Evolutionary conservation across 2,797 vertebrate genomes (phyloP), one percentile per base, ranked within the genome.

Genomic region (Sebastes nivosus): DNA sequence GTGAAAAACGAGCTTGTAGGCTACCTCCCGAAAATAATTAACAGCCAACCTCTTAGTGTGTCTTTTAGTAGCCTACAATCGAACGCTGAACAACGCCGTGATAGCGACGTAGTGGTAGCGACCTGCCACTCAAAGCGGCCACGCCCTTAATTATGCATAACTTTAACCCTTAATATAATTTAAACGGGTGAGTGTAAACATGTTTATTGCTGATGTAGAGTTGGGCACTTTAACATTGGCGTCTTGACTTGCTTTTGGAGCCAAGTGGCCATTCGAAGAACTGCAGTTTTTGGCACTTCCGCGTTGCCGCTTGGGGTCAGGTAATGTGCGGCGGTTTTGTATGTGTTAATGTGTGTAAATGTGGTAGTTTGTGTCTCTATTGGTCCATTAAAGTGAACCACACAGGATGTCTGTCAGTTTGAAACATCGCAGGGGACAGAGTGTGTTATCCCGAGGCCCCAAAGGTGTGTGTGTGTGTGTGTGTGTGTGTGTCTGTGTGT

Each of bases 311-410:
- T 16, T 52, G 14, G 24, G 14, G 77, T 8, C 65, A 6, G 64
- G 20, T 77, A 57, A 64, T 14, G 57, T 64, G 16, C 2, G 0
- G 20, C 16, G 22, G 57, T 38, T 82, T 66, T 76, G 30, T 66
- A 29, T 72, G 80, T 84, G 58, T 72, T 76, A 72, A 75, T 82
- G 79, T 87, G 79, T 80, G 75, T 88, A 67, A 88, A 82, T 76
- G 74, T 74, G 75, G 58, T 71, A 69, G 63, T 88, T 91, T 88
- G 83, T 83, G 87, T 88, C 84, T 90, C 85, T 82, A 55, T 81
- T 81, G 78, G 78, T 80, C 88, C 82, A 82, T 93, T 91, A 81
- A 87, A 84, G 86, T 89, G 87, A 93, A 89, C 87, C 87, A 87
- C 83, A 82, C 83, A 77, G 81, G 71, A 88, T 89, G 74, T 82